A percentile compares a stretch with the other conserved stretches of the same genome.
These are phyloP conservation scores for Parapristionchus giblindavisi DNA, from an alignment of 2,888 invertebrate species.

Conservation along the genomic window DNA sequence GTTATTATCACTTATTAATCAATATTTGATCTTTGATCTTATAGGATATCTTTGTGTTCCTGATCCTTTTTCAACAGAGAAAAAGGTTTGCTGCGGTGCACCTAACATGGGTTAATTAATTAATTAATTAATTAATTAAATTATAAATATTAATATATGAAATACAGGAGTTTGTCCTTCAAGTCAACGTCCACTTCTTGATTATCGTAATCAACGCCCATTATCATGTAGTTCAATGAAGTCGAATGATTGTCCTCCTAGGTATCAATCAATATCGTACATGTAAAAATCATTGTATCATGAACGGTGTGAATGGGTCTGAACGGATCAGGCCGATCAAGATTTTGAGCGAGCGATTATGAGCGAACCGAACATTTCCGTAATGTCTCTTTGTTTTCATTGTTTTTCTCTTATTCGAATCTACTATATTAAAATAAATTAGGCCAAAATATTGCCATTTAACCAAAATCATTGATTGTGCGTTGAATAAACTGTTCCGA, in stretches of 20 bases:
- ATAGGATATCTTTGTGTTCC: conserved; percentile 50
- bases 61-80: conserved; percentile 52
- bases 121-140: neutral
- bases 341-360: too few species aligned
- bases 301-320: too few species aligned
- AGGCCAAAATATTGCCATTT: too few species aligned
- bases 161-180: conserved; percentile 58
- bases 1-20: conserved; percentile 39
- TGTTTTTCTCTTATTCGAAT: too few species aligned
- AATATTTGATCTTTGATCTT: neutral
- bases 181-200: conserved; percentile 55
- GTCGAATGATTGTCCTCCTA: conserved; percentile 33
- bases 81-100: conserved; percentile 59
- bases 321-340: too few species aligned
- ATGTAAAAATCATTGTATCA: too few species aligned
- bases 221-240: conserved; percentile 52
- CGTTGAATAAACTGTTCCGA: too few species aligned
- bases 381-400: too few species aligned
- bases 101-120: conserved; percentile 47
- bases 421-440: too few species aligned
- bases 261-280: neutral
- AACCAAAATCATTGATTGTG: too few species aligned
- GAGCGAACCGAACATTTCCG: too few species aligned
- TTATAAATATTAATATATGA: too few species aligned
- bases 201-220: conserved; percentile 54